Evolutionary conservation across 1,140 invertebrate species (phyloP).

Genomic region (Saccostrea echinata): DNA sequence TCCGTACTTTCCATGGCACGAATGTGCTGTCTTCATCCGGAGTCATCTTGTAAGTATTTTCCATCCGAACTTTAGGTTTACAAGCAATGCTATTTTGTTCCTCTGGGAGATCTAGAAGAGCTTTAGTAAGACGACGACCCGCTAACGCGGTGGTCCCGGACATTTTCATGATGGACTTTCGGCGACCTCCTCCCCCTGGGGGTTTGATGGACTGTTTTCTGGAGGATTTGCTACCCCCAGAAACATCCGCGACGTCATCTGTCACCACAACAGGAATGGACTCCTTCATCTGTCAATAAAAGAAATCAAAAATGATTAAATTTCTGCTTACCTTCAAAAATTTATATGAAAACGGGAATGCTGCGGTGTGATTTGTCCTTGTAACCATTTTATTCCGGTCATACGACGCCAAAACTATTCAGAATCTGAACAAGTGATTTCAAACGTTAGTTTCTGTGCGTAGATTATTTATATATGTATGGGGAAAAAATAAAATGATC

Average conservation of each 20-base stretch:
- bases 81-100: slow-evolving; percentile 18
- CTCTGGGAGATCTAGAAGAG: slow-evolving; percentile 43
- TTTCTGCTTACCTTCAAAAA: no score
- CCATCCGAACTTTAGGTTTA: slow-evolving; percentile 61
- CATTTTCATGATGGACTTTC: slow-evolving; percentile 52
- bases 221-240: neutral
- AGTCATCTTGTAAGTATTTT: slow-evolving; percentile 68
- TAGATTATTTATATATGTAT: no score
- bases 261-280: neutral
- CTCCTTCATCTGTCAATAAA: neutral
- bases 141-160: slow-evolving; percentile 21
- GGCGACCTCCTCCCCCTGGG: neutral
- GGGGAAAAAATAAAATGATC: no score
- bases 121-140: slow-evolving; percentile 55
- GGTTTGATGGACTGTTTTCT: slow-evolving; percentile 37
- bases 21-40: slow-evolving; percentile 62
- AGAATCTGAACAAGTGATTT: no score
- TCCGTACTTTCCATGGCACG: slow-evolving; percentile 50
- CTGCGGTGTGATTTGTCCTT: no score
- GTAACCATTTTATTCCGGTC: no score
- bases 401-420: no score
- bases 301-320: neutral
- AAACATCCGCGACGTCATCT: neutral
- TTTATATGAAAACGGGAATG: no score
- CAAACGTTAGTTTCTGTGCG: no score